phyloP scores from a whole-genome alignment of 2,888 invertebrate genomes.

The Andricus curvator region DNA sequence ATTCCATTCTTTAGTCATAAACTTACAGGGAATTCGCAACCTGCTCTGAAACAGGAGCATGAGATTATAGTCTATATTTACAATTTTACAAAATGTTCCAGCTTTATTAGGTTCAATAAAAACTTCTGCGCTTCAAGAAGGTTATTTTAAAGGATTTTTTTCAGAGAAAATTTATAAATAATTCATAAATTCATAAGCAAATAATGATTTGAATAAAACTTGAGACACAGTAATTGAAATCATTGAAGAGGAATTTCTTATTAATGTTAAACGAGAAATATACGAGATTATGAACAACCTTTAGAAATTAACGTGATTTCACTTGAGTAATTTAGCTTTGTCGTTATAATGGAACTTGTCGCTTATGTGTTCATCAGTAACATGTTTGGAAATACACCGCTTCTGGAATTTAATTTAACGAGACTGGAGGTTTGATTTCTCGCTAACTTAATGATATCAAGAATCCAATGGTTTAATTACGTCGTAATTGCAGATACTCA shows the following conservation, averaged over 20 bases:
- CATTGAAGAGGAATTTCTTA: neutral
- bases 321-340: neutral
- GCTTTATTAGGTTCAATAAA: too few species aligned
- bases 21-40: neutral
- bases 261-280: neutral
- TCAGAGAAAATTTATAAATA: too few species aligned
- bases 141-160: too few species aligned
- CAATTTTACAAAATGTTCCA: too few species aligned
- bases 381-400: neutral
- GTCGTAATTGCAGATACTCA: neutral
- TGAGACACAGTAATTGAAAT: neutral
- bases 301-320: neutral
- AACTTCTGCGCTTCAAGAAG: too few species aligned
- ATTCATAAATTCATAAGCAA: too few species aligned
- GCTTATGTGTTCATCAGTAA: neutral
- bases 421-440: slow-evolving; percentile 23
- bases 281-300: neutral
- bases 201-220: neutral
- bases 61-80: too few species aligned
- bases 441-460: slow-evolving; percentile 17
- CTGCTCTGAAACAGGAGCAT: too few species aligned
- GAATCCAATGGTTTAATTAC: slow-evolving; percentile 16
- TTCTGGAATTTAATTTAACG: slow-evolving; percentile 10
- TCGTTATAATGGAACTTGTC: slow-evolving; percentile 12
- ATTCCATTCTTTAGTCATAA: neutral